Evolutionary conservation across 2,113 vertebrate genomes (phyloP).

Genomic region (Prinia subflava): DNA sequence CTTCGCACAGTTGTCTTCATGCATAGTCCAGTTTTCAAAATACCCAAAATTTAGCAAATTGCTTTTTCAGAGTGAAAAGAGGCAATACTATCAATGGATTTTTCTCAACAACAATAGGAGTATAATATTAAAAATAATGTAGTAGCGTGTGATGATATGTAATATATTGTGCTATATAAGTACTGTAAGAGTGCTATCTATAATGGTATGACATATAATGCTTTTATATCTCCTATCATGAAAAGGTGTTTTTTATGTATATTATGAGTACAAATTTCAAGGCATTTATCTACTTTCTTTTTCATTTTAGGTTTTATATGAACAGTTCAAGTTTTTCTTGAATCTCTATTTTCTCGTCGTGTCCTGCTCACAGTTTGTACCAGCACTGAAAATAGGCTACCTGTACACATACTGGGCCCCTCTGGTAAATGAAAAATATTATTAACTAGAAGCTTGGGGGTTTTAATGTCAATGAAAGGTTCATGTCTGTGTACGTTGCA

Average conservation of each 20-base stretch:
- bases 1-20: neutral
- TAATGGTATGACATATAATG: neutral
- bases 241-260: neutral
- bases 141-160: neutral
- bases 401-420: slow-evolving; percentile 99
- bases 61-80: neutral
- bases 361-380: slow-evolving; percentile 95
- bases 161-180: neutral
- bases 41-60: neutral
- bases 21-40: neutral
- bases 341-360: slow-evolving; percentile 98
- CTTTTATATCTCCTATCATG: neutral
- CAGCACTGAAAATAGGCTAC: slow-evolving; percentile 95
- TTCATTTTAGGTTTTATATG: slow-evolving; percentile 91
- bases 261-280: neutral
- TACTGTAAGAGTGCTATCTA: too few species aligned
- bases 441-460: neutral
- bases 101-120: neutral
- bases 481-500: neutral
- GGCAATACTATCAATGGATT: neutral
- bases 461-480: neutral
- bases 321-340: slow-evolving; percentile 99
- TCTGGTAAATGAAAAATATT: slow-evolving; percentile 81
- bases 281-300: slow-evolving; percentile 35
- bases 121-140: neutral